phyloP scores from a whole-genome alignment of 2,113 vertebrate genomes.

The Crotophaga sulcirostris region DNA sequence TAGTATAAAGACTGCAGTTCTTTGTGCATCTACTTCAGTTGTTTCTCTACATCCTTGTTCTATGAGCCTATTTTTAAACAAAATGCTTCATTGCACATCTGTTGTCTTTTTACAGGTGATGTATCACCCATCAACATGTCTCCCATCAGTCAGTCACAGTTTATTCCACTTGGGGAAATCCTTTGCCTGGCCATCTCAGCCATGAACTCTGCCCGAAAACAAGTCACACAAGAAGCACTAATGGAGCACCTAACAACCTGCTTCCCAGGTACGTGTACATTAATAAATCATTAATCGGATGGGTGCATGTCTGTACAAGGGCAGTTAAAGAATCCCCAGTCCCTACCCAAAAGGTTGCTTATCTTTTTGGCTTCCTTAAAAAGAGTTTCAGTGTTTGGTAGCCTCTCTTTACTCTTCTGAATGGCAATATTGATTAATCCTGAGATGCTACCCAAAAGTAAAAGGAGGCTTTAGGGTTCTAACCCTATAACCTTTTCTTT shows the following conservation, averaged over 20 bases:
- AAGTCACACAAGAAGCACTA: conserved; percentile 96
- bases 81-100: not conserved
- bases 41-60: not conserved
- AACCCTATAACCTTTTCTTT: not conserved
- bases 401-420: not conserved
- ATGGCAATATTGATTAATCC: not conserved
- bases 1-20: not conserved
- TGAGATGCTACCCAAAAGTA: not conserved
- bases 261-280: conserved; percentile 89
- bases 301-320: not conserved
- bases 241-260: conserved; percentile 96
- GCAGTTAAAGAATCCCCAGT: not conserved
- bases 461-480: not conserved
- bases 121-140: conserved; percentile 99
- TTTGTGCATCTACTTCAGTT: not conserved
- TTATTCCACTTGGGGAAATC: conserved; percentile 98
- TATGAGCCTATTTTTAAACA: not conserved
- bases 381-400: not conserved
- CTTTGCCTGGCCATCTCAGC: conserved; percentile 98
- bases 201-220: conserved; percentile 96
- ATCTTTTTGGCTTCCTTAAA: not conserved
- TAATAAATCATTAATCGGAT: not conserved
- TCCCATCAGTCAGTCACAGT: conserved; percentile 99
- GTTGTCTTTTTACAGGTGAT: conserved; percentile 88
- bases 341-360: not conserved